Evolutionary conservation across 2,888 invertebrate genomes (phyloP), one percentile per base, ranked within the genome.

Genomic region (Apamea crenata): DNA sequence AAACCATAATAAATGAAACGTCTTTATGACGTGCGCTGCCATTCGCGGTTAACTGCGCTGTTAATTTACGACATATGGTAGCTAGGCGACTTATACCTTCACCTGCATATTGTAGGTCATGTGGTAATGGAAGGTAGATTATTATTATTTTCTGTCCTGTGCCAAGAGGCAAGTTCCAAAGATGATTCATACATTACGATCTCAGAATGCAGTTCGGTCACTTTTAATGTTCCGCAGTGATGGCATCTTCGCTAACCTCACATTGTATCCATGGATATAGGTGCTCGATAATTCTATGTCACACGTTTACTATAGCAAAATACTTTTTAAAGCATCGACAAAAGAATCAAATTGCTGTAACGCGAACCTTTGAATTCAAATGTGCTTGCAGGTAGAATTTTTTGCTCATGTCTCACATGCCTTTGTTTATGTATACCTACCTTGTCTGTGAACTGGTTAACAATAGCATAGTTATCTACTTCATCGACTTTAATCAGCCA

Each of bases 181-280:
- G 92, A 93, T 96, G 96, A 96, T 93, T 96, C 96, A 96, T 93
- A 85, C 90, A 91, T 91, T 91, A 91, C 92, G 90, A 90, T 91
- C 90, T 89, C 91, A 94, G 95, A 96, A 96, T 96, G 95, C 95
- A 95, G 95, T 94, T 93, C 88, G 95, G 94, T 93, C 93, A 94
- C 92, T 94, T 92, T 91, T 90, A 89, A 91, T 92, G 89, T 93
- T 91, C 92, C 92, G 90, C 90, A 88, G 87, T 90, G 89, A 91
- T 90, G 90, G 89, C 91, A 92, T 92, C 91, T 93, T 90, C 88
- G 90, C 89, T 90, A 89, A 90, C 89, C 89, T 90, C 90, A 89
- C 89, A 87, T 89, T 85, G 83, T 89, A 90, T 89, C 88, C 89
- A 89, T 87, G 87, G 91, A 83, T 90, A 87, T 90, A 81, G 80